These are phyloP conservation scores for Drosophila kurseongensis DNA, from an alignment of 1,140 invertebrate species.

Conservation along the genomic window DNA sequence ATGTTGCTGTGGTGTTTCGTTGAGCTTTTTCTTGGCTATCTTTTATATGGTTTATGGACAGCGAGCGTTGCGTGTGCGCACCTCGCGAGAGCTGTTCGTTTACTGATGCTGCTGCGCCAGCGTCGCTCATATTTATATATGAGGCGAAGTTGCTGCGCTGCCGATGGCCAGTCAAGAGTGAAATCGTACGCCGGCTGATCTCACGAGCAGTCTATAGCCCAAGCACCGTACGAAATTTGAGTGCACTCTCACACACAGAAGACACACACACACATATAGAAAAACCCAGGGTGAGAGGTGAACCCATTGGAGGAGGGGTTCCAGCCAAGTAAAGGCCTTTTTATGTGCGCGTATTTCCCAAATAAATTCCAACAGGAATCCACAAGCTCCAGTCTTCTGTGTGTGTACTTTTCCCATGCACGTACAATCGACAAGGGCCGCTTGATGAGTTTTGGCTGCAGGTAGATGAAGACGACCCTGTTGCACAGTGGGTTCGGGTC, in stretches of 20 bases:
- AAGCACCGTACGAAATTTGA: conserved; percentile 82
- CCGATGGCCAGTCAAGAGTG: conserved; percentile 78
- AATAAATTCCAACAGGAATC: conserved; percentile 83
- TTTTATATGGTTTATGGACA: conserved; percentile 15
- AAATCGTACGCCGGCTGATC: conserved; percentile 79
- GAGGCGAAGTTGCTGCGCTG: conserved; percentile 69
- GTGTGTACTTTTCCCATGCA: conserved; percentile 83
- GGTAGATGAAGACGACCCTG: conserved; percentile 58
- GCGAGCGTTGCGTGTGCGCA: conserved; percentile 78
- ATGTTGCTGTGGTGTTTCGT: conserved; percentile 41
- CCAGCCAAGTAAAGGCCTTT: conserved; percentile 23
- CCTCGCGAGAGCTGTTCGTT: conserved; percentile 80
- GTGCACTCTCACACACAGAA: conserved; percentile 75
- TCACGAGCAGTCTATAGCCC: conserved; percentile 55
- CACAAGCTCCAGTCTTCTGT: conserved; percentile 60
- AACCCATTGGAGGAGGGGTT: conserved; percentile 13
- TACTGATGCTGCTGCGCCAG: conserved; percentile 82
- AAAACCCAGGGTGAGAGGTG: conserved; percentile 37
- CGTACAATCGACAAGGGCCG: conserved; percentile 82
- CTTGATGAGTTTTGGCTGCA: conserved; percentile 82
- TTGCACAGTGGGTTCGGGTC: conserved; percentile 51
- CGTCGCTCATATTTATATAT: conserved; percentile 83
- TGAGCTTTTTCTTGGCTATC: conserved; percentile 37
- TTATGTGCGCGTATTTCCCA: conserved; percentile 77
- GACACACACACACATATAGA: conserved; percentile 18